phyloP scores from a whole-genome alignment of 2,888 invertebrate species.

The Pseudococcus jackbeardsleyi region DNA sequence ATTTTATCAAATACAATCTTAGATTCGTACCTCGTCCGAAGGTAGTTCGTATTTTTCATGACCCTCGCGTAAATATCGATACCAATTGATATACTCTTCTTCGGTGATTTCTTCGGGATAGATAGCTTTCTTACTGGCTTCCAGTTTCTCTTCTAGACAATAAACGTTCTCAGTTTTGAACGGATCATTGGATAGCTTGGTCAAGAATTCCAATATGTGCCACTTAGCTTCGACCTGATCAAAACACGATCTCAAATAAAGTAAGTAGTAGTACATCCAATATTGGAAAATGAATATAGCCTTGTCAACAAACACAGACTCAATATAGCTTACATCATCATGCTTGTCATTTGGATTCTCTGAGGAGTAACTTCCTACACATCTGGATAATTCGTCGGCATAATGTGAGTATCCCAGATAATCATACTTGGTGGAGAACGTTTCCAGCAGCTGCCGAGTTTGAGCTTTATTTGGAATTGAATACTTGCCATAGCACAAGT shows the following conservation, averaged over 20 bases:
- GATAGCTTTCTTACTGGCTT: background rate
- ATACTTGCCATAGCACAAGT: too few relatives aligned
- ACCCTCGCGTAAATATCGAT: slow-evolving; percentile 40
- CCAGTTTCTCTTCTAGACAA: slow-evolving; percentile 11
- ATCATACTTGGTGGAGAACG: slow-evolving; percentile 1
- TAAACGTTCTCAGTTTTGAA: background rate
- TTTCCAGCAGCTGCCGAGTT: background rate
- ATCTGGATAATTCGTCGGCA: background rate
- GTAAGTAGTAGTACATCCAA: too few relatives aligned
- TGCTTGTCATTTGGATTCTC: background rate
- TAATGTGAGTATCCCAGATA: background rate
- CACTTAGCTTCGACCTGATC: background rate
- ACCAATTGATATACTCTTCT: slow-evolving; percentile 58
- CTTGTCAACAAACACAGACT: too few relatives aligned
- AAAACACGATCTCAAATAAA: too few relatives aligned
- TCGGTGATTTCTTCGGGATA: too few relatives aligned
- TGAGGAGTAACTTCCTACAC: background rate
- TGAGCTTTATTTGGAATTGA: background rate
- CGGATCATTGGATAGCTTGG: slow-evolving; percentile 7
- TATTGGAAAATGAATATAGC: too few relatives aligned
- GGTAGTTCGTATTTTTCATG: slow-evolving; percentile 43
- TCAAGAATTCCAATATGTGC: slow-evolving; percentile 35
- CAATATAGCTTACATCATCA: background rate
- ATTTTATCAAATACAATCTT: too few relatives aligned
- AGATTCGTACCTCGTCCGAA: background rate